Conservation (phyloP, 2,113 vertebrate species). For the Otus sunia region DNA sequence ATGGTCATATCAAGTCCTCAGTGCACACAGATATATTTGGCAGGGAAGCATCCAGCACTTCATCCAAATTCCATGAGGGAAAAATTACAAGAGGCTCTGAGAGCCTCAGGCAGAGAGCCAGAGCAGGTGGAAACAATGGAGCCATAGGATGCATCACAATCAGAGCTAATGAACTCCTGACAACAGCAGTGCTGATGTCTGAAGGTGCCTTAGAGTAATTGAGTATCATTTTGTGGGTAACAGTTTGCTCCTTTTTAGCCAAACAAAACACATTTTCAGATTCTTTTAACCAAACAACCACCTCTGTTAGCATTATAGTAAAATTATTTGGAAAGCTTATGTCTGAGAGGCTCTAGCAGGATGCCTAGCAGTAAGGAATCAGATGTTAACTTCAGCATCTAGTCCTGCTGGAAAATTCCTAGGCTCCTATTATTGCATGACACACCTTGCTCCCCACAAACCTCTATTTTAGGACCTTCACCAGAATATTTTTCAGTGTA, state of each 20-base stretch:
- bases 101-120: neutral
- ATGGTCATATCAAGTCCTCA: neutral
- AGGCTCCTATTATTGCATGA: neutral
- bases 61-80: neutral
- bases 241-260: neutral
- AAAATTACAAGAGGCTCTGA: neutral
- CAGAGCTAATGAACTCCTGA: neutral
- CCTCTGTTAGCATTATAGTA: neutral
- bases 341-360: neutral
- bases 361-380: neutral
- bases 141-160: neutral
- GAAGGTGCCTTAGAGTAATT: neutral
- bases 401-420: neutral
- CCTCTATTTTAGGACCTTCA: neutral
- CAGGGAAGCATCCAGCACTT: neutral
- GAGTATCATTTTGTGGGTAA: neutral
- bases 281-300: neutral
- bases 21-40: neutral
- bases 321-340: neutral
- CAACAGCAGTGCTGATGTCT: neutral
- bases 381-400: neutral
- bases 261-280: neutral
- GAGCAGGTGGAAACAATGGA: neutral
- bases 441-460: neutral
- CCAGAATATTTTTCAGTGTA: neutral